phyloP scores from a whole-genome alignment of 2,797 vertebrate species.

The Avahi laniger region DNA sequence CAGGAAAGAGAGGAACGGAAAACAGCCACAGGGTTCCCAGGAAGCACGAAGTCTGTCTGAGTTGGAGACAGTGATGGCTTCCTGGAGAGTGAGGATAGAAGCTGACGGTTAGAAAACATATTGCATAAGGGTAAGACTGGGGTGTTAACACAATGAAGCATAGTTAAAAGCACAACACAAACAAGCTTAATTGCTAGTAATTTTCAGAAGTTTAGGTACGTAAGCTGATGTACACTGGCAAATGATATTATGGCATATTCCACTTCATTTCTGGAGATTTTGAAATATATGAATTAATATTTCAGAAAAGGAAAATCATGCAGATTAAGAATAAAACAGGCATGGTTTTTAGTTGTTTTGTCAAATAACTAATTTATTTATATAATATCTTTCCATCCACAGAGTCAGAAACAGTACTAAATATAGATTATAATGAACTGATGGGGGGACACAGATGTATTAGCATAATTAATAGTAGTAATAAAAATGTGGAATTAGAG shows the following conservation, averaged over 20 bases:
- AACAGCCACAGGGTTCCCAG: not conserved
- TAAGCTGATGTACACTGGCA: not conserved
- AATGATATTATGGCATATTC: not conserved
- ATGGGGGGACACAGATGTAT: not conserved
- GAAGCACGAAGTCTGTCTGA: not conserved
- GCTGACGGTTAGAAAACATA: not conserved
- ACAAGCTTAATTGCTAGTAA: not conserved
- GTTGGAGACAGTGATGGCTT: no score
- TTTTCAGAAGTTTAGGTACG: not conserved
- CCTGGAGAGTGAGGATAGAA: not conserved
- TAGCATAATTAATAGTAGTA: constrained; percentile 29
- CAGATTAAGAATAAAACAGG: not conserved
- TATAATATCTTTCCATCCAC: not conserved
- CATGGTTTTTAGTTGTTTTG: not conserved
- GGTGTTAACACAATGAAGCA: not conserved
- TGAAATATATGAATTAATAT: not conserved
- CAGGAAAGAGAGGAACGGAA: not conserved
- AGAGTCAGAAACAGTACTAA: not conserved
- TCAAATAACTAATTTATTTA: not conserved
- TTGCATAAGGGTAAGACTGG: not conserved
- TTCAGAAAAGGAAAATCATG: not conserved
- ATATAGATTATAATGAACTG: not conserved
- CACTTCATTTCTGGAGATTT: not conserved
- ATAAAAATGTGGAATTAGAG: not conserved
- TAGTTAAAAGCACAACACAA: not conserved